Evolutionary conservation across 2,888 invertebrate species (phyloP), one percentile per base, ranked within the genome.

Genomic region (Rhimphoctona megacephalus): DNA sequence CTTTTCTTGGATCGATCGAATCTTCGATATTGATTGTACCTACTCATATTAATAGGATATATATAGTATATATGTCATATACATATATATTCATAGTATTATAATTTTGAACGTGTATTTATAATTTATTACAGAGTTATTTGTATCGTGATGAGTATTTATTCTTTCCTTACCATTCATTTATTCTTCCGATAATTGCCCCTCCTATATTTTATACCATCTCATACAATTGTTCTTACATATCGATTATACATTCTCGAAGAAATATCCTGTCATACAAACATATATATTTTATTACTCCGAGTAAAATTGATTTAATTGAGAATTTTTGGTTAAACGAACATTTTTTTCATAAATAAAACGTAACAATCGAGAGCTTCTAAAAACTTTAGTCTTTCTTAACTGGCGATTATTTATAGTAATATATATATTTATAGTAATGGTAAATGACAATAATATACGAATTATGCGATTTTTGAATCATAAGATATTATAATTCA

Each of bases 61-160:
- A 79, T 36, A 49, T 49, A 52, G 43, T 67, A 67, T 25, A 69
- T 22, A 70, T 61, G 17, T 61, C 11, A 61, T 30, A 61, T 61
- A 61, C 30, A 30, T 49, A 73, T 73, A 73, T 54, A 73, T 66
- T 66, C 54, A 39, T 79, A 85, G 74, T 85, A 85, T 83, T 79
- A 81, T 85, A 83, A 81, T 85, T 84, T 84, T 76, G 85, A 88
- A 82, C 81, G 79, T 83, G 85, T 84, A 88, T 88, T 88, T 84
- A 88, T 88, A 87, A 88, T 88, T 87, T 86, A 87, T 87, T 86
- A 86, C 85, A 86, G 82, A 84, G 82, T 85, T 85, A 87, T 78
- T 81, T 87, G 82, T 76, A 81, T 79, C 57, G 69, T 81, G 81
- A 84, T 39, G 74, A 79, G 64, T 72, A 61, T 79, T 67, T 83